Conservation (phyloP, 2,113 vertebrate species). For the Etheostoma cragini region DNA sequence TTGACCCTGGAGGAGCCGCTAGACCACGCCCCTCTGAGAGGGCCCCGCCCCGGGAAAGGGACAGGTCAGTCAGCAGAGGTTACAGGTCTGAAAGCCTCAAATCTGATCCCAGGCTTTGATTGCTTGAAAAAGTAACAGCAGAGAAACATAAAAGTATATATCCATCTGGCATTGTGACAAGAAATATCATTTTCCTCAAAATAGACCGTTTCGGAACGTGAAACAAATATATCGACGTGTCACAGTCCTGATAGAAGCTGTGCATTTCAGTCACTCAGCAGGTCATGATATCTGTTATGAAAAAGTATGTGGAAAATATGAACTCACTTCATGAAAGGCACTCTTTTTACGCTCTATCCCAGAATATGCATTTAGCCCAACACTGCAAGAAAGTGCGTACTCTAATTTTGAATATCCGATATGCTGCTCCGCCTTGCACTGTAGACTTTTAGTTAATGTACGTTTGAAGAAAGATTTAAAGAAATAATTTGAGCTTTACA, state of each 20-base stretch:
- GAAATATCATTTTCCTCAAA: background rate
- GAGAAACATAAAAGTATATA: background rate
- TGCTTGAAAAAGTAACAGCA: background rate
- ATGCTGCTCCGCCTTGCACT: too few species aligned
- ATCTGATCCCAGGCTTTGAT: background rate
- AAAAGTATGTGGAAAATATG: too few species aligned
- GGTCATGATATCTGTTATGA: background rate
- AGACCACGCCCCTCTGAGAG: constrained; percentile 86
- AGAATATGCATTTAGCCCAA: too few species aligned
- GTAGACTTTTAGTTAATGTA: too few species aligned
- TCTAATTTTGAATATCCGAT: too few species aligned
- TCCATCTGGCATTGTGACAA: background rate
- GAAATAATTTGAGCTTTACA: too few species aligned
- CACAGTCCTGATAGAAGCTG: background rate
- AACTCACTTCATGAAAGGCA: too few species aligned
- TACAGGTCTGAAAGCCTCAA: background rate
- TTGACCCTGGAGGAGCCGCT: constrained; percentile 92
- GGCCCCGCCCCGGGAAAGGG: constrained; percentile 62
- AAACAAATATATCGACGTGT: background rate
- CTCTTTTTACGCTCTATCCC: too few species aligned
- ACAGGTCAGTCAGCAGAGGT: constrained; percentile 71
- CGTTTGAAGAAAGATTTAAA: too few species aligned
- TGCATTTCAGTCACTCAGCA: background rate
- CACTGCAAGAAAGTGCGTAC: too few species aligned
- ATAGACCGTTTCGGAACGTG: background rate